Percentiles rank a stretch among this genome's conserved stretches.
phyloP scores from a whole-genome alignment of 2,888 invertebrate genomes.

The Sarcophaga subvicina region DNA sequence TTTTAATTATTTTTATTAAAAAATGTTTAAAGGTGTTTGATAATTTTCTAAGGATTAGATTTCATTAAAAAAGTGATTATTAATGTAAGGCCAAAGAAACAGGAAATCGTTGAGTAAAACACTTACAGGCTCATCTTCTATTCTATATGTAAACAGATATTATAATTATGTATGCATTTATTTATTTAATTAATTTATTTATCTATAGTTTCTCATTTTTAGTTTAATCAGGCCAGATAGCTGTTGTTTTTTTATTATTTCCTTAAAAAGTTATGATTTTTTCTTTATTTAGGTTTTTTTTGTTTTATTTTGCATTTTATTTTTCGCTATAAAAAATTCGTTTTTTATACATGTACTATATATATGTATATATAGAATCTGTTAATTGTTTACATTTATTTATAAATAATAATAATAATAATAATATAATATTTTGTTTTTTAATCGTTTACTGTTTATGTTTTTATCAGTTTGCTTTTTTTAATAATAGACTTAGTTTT shows the following conservation, averaged over 20 bases:
- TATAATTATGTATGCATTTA: background rate
- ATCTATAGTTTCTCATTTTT: slow-evolving; percentile 56
- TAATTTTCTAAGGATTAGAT: background rate
- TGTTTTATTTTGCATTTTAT: slow-evolving; percentile 60
- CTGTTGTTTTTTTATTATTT: slow-evolving; percentile 19
- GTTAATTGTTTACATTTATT: slow-evolving; percentile 36
- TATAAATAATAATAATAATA: slow-evolving; percentile 44
- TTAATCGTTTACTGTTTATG: slow-evolving; percentile 51
- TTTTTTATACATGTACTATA: slow-evolving; percentile 49
- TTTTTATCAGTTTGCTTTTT: slow-evolving; percentile 57
- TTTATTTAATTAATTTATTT: slow-evolving; percentile 23
- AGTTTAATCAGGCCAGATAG: slow-evolving; percentile 20
- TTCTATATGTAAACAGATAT: background rate
- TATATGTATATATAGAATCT: slow-evolving; percentile 59
- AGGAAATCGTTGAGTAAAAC: background rate
- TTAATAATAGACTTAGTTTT: slow-evolving; percentile 65
- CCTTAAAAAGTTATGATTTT: background rate
- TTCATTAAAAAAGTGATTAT: background rate
- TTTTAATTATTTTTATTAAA: too few species aligned
- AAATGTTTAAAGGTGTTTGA: too few species aligned
- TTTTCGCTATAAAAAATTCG: slow-evolving; percentile 62
- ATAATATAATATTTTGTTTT: slow-evolving; percentile 56
- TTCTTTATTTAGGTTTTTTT: slow-evolving; percentile 30
- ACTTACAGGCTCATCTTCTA: background rate
- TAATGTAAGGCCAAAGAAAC: background rate